phyloP scores from a whole-genome alignment of 2,888 invertebrate species.

The Actias luna region DNA sequence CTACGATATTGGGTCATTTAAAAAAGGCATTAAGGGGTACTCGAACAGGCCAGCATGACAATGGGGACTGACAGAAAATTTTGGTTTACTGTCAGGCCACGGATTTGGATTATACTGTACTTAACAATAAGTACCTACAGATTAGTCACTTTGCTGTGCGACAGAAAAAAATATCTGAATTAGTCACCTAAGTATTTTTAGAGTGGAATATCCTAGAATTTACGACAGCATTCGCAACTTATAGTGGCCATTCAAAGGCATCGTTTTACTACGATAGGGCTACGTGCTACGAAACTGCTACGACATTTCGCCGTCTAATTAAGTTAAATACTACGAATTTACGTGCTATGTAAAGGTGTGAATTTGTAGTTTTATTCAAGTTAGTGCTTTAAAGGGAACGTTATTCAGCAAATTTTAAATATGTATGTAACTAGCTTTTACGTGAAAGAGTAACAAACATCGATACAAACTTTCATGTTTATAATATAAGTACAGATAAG shows the following conservation, averaged over 20 bases:
- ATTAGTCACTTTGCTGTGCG: too few relatives aligned
- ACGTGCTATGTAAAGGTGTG: not conserved
- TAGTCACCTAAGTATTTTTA: not conserved
- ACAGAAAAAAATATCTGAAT: too few relatives aligned
- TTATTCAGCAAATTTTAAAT: not conserved
- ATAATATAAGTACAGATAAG: too few relatives aligned
- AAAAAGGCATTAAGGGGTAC: too few relatives aligned
- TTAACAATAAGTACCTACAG: not conserved
- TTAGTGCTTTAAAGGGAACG: not conserved
- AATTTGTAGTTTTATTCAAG: not conserved
- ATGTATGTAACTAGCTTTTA: too few relatives aligned
- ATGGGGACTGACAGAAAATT: too few relatives aligned
- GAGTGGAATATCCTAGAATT: not conserved
- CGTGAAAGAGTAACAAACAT: too few relatives aligned
- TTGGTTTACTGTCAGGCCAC: too few relatives aligned
- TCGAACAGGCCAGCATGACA: not conserved
- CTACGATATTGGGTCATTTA: too few relatives aligned
- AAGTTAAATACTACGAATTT: constrained; percentile 2
- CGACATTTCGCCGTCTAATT: not conserved
- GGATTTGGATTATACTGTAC: too few relatives aligned
- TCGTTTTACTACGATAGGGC: not conserved
- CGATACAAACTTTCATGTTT: too few relatives aligned
- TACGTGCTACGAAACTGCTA: constrained; percentile 3
- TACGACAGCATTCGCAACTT: not conserved
- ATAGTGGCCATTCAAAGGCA: not conserved